Base-by-base conservation (phyloP, 92 coral and sea anemone genomes). In the Phymanthus crucifer region DNA sequence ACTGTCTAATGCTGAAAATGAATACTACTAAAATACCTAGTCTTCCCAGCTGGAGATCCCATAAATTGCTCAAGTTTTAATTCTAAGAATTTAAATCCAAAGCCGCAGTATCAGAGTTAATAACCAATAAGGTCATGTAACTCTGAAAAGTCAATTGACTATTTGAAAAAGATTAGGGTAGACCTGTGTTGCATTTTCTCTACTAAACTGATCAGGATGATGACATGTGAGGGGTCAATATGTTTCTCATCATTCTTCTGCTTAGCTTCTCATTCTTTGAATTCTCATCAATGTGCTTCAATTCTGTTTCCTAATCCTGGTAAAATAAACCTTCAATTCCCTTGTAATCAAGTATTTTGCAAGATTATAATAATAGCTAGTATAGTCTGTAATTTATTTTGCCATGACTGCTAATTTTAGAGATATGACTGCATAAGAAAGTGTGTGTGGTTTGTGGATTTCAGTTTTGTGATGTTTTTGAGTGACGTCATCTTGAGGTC, bases 401-500 rank as follows among this genome's bases (percentile, higher is more conserved):
- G 14, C 3, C 27, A 13, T 61, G 7, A 27, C 29, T 24, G 6
- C 7, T 8, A 18, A 27, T 61, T 61, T 61, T 6, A 54, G 24
- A 54, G 27, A 21, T 21, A 21, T 29, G 68, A 61, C 14, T 12
- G 2, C 6, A 27, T 29, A 27, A n/a, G 16, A 61, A 4, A 6
- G 17, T n/a, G 68, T 29, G 29, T 27, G 35, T 61, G n/a, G 17
- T 27, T 18, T 61, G 8, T 57, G 29, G 9, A 27, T 61, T 61
- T 61, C 68, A 61, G 36, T 61, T 54, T 54, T 19, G 64, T 21
- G 64, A 54, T 61, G 26, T 61, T n/a, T 6, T 2, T 29, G 3
- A 27, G 68, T 29, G 68, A 61, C 68, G 36, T 61, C 68, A 40
- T 71, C 33, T 40, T 11, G 52, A 61, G 81, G 81, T 77, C 81